Conservation (phyloP, 2,888 invertebrate species). For the Andricus quercusramuli region DNA sequence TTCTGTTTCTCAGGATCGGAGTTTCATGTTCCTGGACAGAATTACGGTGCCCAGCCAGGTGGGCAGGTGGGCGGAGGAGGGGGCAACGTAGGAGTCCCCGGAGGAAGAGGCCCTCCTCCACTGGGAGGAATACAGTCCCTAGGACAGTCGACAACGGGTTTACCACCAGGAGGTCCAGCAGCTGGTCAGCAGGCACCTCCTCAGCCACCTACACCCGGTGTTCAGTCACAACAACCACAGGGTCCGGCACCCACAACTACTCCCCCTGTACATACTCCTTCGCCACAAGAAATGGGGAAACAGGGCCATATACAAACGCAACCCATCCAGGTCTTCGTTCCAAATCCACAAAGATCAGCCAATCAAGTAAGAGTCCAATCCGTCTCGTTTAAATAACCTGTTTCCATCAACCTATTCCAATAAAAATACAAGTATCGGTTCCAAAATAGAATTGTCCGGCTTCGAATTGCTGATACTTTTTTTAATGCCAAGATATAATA, state of each 20-base stretch:
- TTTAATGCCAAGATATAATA: no score
- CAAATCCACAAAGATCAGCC: conserved; percentile 66
- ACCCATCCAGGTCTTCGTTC: conserved; percentile 66
- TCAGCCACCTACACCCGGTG: conserved; percentile 69
- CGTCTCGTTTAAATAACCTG: neutral
- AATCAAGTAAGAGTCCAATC: conserved; percentile 63
- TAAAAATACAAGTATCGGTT: no score
- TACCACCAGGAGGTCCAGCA: conserved; percentile 71
- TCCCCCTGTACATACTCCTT: conserved; percentile 71
- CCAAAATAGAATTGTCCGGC: no score
- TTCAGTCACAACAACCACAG: conserved; percentile 71
- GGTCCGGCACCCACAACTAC: conserved; percentile 72
- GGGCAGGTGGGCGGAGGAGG: conserved; percentile 76
- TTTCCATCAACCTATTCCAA: no score
- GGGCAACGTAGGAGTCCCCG: conserved; percentile 73
- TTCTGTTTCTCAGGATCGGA: conserved; percentile 69
- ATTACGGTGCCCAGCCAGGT: conserved; percentile 76
- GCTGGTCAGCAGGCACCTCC: conserved; percentile 65
- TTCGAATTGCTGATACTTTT: no score
- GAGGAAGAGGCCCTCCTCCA: conserved; percentile 73
- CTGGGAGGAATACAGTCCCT: conserved; percentile 72
- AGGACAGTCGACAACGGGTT: conserved; percentile 71
- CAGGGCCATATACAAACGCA: conserved; percentile 72
- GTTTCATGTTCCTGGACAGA: conserved; percentile 76
- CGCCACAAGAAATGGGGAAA: conserved; percentile 75